These are phyloP conservation scores for Caradrina kadenii DNA, from an alignment of 2,888 invertebrate species.

Conservation along the genomic window DNA sequence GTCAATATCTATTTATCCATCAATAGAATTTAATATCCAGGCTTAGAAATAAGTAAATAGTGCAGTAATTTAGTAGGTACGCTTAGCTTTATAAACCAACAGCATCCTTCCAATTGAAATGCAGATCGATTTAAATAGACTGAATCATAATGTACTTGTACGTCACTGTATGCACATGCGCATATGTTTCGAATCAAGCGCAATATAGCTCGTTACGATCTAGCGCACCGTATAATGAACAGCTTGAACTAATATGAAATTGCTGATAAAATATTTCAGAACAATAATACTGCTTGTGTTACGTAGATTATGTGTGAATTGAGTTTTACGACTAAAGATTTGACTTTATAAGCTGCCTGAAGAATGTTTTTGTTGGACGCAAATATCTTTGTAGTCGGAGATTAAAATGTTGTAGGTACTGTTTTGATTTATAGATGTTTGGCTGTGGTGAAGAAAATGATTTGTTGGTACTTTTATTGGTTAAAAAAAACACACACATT, in stretches of 20 bases:
- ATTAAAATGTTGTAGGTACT: constrained; percentile 16
- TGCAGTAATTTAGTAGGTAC: background rate
- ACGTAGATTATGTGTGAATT: constrained; percentile 39
- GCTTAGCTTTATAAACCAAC: constrained; percentile 22
- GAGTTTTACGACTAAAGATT: constrained; percentile 27
- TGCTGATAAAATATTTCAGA: constrained; percentile 55
- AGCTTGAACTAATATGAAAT: constrained; percentile 66
- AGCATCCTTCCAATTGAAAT: constrained; percentile 50
- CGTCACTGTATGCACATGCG: constrained; percentile 59
- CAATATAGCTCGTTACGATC: constrained; percentile 69
- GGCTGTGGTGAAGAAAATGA: background rate
- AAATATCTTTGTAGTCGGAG: background rate
- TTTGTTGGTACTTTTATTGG: background rate
- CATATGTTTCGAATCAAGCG: constrained; percentile 75
- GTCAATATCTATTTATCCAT: background rate
- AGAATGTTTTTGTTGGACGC: constrained; percentile 12
- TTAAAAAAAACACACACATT: no score
- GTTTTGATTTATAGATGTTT: background rate
- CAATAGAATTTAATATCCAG: background rate
- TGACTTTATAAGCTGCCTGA: constrained; percentile 6
- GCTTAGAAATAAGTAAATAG: background rate
- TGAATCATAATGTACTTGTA: constrained; percentile 44
- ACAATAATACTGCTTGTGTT: constrained; percentile 32
- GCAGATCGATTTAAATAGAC: constrained; percentile 60
- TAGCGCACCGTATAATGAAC: constrained; percentile 66